Evolutionary conservation across 1,140 invertebrate species (phyloP), one percentile per base, ranked within the genome.

Genomic region (Eumaeus atala): DNA sequence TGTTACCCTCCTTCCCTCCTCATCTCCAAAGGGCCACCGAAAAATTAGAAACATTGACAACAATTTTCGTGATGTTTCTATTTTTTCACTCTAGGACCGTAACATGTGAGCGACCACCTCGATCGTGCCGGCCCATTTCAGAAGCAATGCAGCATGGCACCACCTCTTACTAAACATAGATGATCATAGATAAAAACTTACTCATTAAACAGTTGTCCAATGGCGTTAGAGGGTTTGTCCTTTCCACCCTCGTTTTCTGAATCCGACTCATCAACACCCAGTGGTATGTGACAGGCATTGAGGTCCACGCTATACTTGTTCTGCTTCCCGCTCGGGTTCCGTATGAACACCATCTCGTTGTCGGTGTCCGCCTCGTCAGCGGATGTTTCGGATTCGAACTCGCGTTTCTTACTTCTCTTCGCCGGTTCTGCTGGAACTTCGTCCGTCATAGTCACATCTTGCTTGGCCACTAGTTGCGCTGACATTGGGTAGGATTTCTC

Each of bases 201-300:
- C 83, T 86, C 81, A 17, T 74, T 76, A 78, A 95, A 95, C 54
- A 95, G 84, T 82, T 94, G 92, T 51, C 91, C 91, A 59, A 94
- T 92, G 36, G 92, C 92, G 48, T 89, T 91, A 0, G 91, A 90
- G 36, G 94, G 78, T 78, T 93, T 94, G 62, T 93, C 92, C 74
- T 91, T 89, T 5, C 89, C 90, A 61, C 91, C 92, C 59, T 95
- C 94, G 64, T 93, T 93, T 63, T 96, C 94, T 0, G 93, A 94
- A 77, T 95, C 94, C 0, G 93, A 94, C 61, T 94, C 93, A 59
- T 94, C 93, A 50, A 91, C 90, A 64, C 93, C 88, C 64, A 93
- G 89, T 9, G 82, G 70, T 70, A 82, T 64, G 18, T 67, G 74
- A 0, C 70, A 68, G 11, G 62, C 61, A n/a, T 66, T 67, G 17